Evolutionary conservation across 2,113 vertebrate genomes (phyloP).

Genomic region (Gobius niger): DNA sequence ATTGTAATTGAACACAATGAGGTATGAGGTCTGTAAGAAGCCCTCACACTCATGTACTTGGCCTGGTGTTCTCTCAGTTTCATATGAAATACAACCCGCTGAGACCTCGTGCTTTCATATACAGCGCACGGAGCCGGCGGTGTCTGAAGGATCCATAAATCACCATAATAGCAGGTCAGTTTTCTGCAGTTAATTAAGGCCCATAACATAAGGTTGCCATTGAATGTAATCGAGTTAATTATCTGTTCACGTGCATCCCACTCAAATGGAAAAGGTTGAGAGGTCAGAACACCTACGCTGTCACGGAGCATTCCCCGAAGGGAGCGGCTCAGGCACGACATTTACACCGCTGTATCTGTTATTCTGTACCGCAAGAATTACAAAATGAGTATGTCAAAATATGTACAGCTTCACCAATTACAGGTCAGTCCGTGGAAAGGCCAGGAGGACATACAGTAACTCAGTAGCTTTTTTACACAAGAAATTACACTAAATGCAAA

Average conservation of each 20-base stretch:
- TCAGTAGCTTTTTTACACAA: no score
- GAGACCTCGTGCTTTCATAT: constrained; percentile 11
- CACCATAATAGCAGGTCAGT: constrained; percentile 23
- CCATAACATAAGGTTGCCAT: constrained; percentile 24
- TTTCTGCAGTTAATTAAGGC: constrained; percentile 35
- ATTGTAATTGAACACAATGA: background rate
- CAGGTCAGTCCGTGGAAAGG: background rate
- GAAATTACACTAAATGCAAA: no score
- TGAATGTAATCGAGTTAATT: constrained; percentile 58
- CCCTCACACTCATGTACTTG: background rate
- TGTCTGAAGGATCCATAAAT: constrained; percentile 42
- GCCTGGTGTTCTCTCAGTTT: background rate
- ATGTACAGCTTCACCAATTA: background rate
- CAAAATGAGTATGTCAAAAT: background rate
- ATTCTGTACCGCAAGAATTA: background rate
- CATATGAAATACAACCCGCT: constrained; percentile 9
- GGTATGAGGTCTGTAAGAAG: constrained; percentile 15
- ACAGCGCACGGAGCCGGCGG: constrained; percentile 3
- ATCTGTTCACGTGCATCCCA: constrained; percentile 39
- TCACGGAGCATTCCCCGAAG: constrained; percentile 20
- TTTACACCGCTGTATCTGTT: background rate
- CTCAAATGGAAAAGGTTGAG: constrained; percentile 8
- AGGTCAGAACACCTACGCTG: constrained; percentile 28
- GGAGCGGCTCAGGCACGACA: constrained; percentile 5
- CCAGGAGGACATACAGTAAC: background rate